Percentiles rank a stretch among this genome's conserved stretches.
Evolutionary conservation across 2,113 vertebrate species (phyloP).

Genomic region (Holacanthus passer): DNA sequence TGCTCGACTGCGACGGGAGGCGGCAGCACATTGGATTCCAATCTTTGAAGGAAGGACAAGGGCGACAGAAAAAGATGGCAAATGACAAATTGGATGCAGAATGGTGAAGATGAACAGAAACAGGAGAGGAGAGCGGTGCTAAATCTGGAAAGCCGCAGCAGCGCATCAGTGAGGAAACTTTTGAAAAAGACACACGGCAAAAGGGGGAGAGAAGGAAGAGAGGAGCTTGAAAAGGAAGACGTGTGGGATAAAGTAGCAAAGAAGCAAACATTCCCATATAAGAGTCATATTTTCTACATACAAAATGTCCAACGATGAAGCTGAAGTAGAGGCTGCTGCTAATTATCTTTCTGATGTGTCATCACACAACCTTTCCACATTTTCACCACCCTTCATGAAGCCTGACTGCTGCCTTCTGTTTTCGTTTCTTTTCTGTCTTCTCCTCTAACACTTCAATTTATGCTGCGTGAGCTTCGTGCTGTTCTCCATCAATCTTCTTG

Average conservation of each 20-base stretch:
- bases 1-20: neutral
- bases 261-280: no score
- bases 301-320: no score
- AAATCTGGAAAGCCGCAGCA: constrained; percentile 34
- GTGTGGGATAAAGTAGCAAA: neutral
- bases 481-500: neutral
- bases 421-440: neutral
- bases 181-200: constrained; percentile 5
- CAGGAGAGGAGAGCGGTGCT: constrained; percentile 5
- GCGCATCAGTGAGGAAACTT: constrained; percentile 8
- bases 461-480: constrained; percentile 6
- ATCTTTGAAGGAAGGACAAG: constrained; percentile 46
- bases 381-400: neutral
- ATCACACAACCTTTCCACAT: constrained; percentile 2
- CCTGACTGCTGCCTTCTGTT: constrained; percentile 13
- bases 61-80: constrained; percentile 29
- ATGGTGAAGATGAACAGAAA: constrained; percentile 21
- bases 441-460: constrained; percentile 11
- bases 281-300: no score
- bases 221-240: neutral
- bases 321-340: no score
- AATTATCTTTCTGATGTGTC: no score
- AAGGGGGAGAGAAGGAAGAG: neutral
- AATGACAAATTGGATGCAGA: constrained; percentile 47
- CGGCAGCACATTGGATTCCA: constrained; percentile 17